Percentiles rank a stretch among this genome's conserved stretches.
phyloP scores from a whole-genome alignment of 2,113 vertebrate genomes.

The Thunnus maccoyii region DNA sequence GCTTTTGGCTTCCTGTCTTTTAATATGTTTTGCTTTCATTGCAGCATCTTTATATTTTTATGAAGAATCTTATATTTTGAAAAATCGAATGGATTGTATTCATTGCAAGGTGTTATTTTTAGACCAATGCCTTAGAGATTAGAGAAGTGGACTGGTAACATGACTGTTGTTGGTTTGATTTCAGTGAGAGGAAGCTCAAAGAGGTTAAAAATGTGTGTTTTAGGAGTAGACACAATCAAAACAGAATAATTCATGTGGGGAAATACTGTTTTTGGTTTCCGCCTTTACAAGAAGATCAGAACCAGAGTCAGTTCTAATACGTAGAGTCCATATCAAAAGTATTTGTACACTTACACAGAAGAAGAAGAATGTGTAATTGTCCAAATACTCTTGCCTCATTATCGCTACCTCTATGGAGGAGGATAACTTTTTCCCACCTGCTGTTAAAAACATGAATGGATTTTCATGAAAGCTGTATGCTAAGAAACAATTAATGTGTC shows the following conservation, averaged over 20 bases:
- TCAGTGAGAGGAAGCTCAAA: neutral
- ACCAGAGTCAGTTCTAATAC: no score
- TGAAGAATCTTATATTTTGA: neutral
- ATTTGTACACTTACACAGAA: no score
- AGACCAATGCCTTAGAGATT: neutral
- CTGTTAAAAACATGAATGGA: neutral
- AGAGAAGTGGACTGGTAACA: neutral
- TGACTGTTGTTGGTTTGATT: neutral
- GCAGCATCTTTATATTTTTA: constrained; percentile 15
- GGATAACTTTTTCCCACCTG: neutral
- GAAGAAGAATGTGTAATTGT: no score
- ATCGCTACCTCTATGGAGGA: neutral
- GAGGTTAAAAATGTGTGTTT: neutral
- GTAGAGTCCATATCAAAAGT: no score
- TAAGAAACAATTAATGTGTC: neutral
- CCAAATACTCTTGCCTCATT: neutral
- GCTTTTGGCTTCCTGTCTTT: neutral
- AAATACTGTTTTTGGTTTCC: no score
- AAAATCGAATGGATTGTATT: neutral
- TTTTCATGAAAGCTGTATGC: neutral
- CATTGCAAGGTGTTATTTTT: neutral
- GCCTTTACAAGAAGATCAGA: no score
- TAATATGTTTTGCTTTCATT: neutral
- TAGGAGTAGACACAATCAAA: constrained; percentile 10
- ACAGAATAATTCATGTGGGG: neutral